Evolutionary conservation across 2,797 vertebrate species (phyloP).

Genomic region (Mareca strepera): DNA sequence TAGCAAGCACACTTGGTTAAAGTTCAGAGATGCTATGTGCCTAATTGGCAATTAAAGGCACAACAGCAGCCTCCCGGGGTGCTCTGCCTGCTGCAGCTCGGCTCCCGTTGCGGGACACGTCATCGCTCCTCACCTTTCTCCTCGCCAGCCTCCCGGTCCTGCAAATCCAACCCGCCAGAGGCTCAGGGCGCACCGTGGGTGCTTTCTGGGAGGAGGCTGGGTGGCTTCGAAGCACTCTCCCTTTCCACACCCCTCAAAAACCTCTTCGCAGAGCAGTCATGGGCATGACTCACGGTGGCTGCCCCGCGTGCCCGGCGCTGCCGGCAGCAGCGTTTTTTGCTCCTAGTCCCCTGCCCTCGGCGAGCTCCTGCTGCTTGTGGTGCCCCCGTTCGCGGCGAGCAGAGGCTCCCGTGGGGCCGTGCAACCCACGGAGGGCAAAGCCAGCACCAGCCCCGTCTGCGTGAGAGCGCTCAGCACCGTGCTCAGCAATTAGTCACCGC

Average conservation of each 20-base stretch:
- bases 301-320: neutral
- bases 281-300: neutral
- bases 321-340: neutral
- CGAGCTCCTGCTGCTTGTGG: neutral
- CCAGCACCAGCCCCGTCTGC: neutral
- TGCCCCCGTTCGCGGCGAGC: neutral
- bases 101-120: neutral
- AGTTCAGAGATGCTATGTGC: neutral
- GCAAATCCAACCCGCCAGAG: neutral
- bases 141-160: neutral
- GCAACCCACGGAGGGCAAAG: neutral
- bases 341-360: neutral
- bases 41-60: neutral
- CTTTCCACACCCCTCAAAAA: neutral
- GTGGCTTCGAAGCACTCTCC: neutral
- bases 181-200: neutral
- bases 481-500: constrained; percentile 11
- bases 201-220: neutral
- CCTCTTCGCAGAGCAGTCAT: neutral
- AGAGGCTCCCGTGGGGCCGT: neutral
- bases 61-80: neutral
- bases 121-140: neutral
- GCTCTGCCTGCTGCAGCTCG: neutral
- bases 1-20: neutral
- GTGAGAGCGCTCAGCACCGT: neutral